A percentile compares a stretch with the other conserved stretches of the same genome.
These are phyloP conservation scores for Parus major DNA, from an alignment of 2,113 vertebrate species.

Conservation along the genomic window DNA sequence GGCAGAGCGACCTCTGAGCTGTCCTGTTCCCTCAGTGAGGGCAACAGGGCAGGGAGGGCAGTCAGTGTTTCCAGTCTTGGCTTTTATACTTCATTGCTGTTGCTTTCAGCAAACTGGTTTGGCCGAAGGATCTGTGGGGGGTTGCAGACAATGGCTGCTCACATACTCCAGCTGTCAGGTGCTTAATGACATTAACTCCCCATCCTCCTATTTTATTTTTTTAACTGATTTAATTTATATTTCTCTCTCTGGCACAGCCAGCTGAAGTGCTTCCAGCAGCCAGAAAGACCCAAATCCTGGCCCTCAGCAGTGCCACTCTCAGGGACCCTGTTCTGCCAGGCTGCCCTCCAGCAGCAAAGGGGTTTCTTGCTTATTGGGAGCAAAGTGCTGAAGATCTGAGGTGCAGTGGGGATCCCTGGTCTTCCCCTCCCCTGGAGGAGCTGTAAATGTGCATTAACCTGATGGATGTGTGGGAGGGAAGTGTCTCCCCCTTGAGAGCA, in stretches of 20 bases:
- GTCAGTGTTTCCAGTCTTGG: not conserved
- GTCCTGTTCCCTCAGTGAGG: not conserved
- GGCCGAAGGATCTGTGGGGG: not conserved
- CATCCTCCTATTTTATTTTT: not conserved
- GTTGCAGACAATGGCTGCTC: not conserved
- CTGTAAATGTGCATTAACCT: not conserved
- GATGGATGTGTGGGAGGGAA: not conserved
- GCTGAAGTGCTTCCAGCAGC: not conserved
- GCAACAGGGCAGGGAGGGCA: not conserved
- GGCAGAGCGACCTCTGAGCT: not conserved
- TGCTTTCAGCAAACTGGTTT: not conserved
- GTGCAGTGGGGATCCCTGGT: not conserved
- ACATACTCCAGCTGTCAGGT: conserved; percentile 54
- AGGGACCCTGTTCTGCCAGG: not conserved
- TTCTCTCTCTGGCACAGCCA: not conserved
- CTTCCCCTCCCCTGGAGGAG: not conserved
- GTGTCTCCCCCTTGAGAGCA: not conserved
- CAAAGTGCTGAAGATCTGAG: not conserved
- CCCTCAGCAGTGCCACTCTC: not conserved
- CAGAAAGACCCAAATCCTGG: not conserved
- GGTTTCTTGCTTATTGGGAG: not conserved
- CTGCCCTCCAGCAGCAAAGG: not conserved
- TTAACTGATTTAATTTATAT: not conserved
- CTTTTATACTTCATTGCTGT: not conserved
- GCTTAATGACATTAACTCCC: not conserved